Conservation (phyloP, 1,140 invertebrate species). For the Drosophila lini region DNA sequence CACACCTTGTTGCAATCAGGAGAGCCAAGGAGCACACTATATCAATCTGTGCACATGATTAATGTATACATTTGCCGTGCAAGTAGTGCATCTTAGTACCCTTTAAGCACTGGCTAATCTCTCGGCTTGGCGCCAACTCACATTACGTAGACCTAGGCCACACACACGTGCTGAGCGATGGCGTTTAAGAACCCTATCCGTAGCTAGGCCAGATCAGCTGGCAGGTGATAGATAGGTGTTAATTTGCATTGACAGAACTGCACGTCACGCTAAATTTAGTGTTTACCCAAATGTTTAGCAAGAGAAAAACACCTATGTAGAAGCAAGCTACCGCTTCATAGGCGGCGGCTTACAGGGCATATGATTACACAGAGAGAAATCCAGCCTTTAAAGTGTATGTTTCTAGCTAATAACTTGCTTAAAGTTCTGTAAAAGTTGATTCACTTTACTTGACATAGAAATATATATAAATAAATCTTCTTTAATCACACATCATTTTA, state of each 20-base stretch:
- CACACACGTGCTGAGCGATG: constrained; percentile 26
- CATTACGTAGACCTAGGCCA: constrained; percentile 20
- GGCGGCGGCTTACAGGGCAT: constrained; percentile 30
- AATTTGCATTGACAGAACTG: constrained; percentile 65
- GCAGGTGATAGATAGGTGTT: constrained; percentile 52
- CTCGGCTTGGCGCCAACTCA: background rate
- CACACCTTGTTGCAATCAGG: background rate
- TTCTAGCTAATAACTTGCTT: background rate
- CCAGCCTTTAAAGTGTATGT: too few species aligned
- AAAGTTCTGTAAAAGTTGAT: background rate
- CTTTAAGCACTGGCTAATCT: background rate
- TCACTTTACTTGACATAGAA: background rate
- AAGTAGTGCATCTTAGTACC: background rate
- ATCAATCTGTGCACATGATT: constrained; percentile 1
- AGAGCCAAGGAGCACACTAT: background rate
- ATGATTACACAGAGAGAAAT: constrained; percentile 19
- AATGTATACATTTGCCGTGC: background rate
- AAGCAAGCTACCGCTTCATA: constrained; percentile 7
- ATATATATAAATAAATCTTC: background rate
- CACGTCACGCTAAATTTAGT: constrained; percentile 58
- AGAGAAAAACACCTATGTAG: constrained; percentile 27
- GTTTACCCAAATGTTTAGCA: constrained; percentile 76
- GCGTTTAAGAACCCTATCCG: background rate
- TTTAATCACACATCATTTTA: too few species aligned
- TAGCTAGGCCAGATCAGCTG: constrained; percentile 29